A percentile compares a stretch with the other conserved stretches of the same genome.
phyloP scores from a whole-genome alignment of 2,888 invertebrate species.

The Heliconius hortense region DNA sequence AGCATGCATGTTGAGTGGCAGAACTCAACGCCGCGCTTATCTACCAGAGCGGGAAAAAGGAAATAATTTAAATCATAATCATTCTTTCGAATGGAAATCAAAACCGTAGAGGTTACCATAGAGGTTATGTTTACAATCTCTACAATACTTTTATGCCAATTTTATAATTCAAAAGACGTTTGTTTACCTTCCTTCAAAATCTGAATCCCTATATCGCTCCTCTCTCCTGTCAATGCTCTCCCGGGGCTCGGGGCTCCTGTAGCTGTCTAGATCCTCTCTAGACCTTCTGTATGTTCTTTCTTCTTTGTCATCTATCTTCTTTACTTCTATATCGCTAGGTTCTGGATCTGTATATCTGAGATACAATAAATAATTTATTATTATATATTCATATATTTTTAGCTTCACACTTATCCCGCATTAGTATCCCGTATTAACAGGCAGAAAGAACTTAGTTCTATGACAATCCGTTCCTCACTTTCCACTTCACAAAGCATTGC shows the following conservation, averaged over 20 bases:
- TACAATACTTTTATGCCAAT: neutral
- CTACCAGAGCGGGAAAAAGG: neutral
- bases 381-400: too few relatives aligned
- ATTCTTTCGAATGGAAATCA: neutral
- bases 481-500: too few relatives aligned
- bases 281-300: slow-evolving; percentile 59
- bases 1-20: neutral
- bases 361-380: too few relatives aligned
- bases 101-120: too few relatives aligned
- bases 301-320: slow-evolving; percentile 62
- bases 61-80: neutral
- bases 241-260: slow-evolving; percentile 56
- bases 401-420: too few relatives aligned
- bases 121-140: neutral
- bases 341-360: slow-evolving; percentile 75
- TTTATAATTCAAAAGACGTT: slow-evolving; percentile 1
- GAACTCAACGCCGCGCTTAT: neutral
- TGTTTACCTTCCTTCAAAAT: slow-evolving; percentile 58
- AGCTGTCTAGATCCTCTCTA: slow-evolving; percentile 60
- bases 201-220: slow-evolving; percentile 56
- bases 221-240: slow-evolving; percentile 56
- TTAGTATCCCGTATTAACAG: too few relatives aligned
- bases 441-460: too few relatives aligned
- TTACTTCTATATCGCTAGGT: slow-evolving; percentile 69
- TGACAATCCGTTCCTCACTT: too few relatives aligned